Evolutionary conservation across 2,888 invertebrate species (phyloP).

Genomic region (Meloe dianella): DNA sequence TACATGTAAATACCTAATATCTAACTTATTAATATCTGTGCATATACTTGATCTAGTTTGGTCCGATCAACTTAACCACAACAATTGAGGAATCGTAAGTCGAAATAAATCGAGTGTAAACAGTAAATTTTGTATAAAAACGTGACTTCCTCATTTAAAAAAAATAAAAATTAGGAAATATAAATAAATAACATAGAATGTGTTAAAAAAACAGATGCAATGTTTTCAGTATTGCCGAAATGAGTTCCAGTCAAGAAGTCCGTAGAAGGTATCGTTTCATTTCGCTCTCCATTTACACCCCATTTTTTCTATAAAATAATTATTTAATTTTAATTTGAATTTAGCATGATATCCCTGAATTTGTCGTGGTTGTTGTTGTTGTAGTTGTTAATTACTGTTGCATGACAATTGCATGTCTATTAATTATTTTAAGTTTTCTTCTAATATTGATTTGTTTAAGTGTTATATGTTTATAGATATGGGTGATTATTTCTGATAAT

Average conservation of each 20-base stretch:
- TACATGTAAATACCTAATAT: not conserved
- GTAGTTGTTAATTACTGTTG: too few species aligned
- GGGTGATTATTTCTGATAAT: not conserved
- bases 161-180: not conserved
- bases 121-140: not conserved
- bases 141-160: slow-evolving; percentile 36
- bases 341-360: not conserved
- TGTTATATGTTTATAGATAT: not conserved
- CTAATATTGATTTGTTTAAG: not conserved
- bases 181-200: not conserved
- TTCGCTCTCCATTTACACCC: not conserved
- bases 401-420: not conserved
- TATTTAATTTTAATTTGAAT: not conserved
- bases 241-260: slow-evolving; percentile 57
- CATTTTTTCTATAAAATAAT: slow-evolving; percentile 15
- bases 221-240: slow-evolving; percentile 57
- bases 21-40: not conserved
- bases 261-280: slow-evolving; percentile 54
- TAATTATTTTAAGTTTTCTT: not conserved
- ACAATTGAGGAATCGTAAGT: too few species aligned
- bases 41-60: not conserved
- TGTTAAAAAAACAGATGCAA: slow-evolving; percentile 28
- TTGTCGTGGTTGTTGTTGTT: not conserved
- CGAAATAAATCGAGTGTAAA: not conserved
- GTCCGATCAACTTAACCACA: not conserved